phyloP scores from a whole-genome alignment of 2,113 vertebrate genomes.

The Lathamus discolor region DNA sequence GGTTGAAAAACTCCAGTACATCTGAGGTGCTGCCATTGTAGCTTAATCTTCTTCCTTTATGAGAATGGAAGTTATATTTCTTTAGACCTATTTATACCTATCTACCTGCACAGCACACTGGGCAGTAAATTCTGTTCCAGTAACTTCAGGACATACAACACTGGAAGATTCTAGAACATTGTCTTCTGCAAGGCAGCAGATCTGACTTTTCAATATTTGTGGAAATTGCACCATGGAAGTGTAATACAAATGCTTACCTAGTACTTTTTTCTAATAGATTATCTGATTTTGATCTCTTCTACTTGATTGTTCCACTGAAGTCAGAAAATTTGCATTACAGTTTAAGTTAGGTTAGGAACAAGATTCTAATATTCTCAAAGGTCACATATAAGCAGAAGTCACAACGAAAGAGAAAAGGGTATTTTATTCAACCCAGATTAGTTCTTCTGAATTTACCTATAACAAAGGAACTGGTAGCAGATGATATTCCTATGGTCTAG shows the following conservation, averaged over 20 bases:
- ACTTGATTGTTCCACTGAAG: not conserved
- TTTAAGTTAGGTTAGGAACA: not conserved
- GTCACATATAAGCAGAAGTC: not conserved
- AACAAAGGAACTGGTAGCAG: not conserved
- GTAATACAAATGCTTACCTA: not conserved
- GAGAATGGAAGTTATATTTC: not conserved
- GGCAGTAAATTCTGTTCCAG: not conserved
- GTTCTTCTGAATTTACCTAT: not conserved
- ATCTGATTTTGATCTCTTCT: not conserved
- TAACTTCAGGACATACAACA: not conserved
- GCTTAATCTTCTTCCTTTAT: not conserved
- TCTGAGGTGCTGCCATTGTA: not conserved
- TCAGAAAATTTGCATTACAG: not conserved
- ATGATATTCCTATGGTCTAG: not conserved
- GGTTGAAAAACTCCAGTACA: not conserved
- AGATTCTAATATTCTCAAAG: not conserved
- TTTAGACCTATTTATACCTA: not conserved
- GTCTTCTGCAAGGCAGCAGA: not conserved
- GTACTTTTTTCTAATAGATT: not conserved
- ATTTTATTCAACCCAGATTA: not conserved
- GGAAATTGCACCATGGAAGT: not conserved
- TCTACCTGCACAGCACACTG: not conserved
- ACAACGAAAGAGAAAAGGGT: not conserved
- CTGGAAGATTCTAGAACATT: fast-evolving
- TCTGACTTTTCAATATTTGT: not conserved